phyloP scores from a whole-genome alignment of 2,113 vertebrate species.

The Neoarius graeffei region DNA sequence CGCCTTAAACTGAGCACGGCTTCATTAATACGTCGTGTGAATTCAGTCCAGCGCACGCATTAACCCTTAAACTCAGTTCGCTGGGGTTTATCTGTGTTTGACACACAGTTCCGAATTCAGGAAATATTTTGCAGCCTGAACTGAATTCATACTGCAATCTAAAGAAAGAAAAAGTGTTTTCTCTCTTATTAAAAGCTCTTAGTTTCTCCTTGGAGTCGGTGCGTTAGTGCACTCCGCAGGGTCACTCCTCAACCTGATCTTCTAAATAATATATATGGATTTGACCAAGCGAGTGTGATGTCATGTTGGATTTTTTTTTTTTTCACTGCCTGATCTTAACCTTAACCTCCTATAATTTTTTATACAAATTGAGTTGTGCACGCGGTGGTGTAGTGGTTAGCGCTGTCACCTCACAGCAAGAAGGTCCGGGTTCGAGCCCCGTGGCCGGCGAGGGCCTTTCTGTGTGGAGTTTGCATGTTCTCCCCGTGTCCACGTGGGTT shows the following conservation, averaged over 20 bases:
- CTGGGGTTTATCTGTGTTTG: not conserved
- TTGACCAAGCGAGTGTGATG: not conserved
- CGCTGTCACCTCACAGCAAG: too few relatives aligned
- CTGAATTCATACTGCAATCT: not conserved
- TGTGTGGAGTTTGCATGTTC: too few relatives aligned
- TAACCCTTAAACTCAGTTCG: not conserved
- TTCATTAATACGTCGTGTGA: not conserved
- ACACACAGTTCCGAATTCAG: not conserved
- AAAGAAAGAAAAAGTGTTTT: not conserved
- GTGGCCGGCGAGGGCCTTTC: too few relatives aligned
- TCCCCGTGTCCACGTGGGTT: too few relatives aligned
- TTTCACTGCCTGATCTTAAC: not conserved
- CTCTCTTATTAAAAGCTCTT: not conserved
- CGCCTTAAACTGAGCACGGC: not conserved
- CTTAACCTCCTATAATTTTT: not conserved
- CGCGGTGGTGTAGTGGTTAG: too few relatives aligned
- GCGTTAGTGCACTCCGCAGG: not conserved
- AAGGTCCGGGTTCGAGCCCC: too few relatives aligned
- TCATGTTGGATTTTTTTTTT: not conserved
- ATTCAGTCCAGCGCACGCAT: not conserved
- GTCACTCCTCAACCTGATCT: not conserved
- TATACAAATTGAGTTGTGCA: too few relatives aligned
- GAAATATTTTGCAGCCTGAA: not conserved
- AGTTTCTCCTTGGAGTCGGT: not conserved
- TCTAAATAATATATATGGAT: not conserved